These are phyloP conservation scores for Dasysyrphus albostriatus DNA, from an alignment of 2,888 invertebrate genomes.

Conservation along the genomic window DNA sequence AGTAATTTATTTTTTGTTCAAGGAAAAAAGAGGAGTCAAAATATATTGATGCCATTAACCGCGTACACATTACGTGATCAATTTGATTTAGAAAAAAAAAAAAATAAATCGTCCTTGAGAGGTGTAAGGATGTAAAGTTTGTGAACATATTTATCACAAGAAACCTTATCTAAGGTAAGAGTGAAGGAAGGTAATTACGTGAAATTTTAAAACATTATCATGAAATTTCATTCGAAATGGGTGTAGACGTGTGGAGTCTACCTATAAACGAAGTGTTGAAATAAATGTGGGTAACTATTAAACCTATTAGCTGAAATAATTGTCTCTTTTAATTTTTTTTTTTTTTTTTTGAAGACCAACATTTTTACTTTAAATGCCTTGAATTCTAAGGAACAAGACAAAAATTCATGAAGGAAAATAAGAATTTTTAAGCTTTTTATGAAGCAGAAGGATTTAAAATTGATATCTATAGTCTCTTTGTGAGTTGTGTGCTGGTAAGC, in stretches of 20 bases:
- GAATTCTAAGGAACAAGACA: too few species aligned
- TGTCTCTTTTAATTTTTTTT: too few species aligned
- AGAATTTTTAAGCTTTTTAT: too few species aligned
- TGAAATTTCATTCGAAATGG: neutral
- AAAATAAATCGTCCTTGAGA: neutral
- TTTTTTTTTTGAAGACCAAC: too few species aligned
- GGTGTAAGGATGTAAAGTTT: neutral
- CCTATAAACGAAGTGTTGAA: neutral
- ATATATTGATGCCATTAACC: slow-evolving; percentile 18
- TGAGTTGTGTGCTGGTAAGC: too few species aligned
- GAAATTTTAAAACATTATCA: neutral
- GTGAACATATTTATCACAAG: neutral
- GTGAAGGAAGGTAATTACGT: neutral
- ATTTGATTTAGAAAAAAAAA: neutral
- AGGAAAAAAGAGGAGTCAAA: neutral
- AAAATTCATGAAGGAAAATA: too few species aligned
- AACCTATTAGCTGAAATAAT: too few species aligned
- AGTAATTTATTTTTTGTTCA: slow-evolving; percentile 19
- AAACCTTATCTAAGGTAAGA: neutral
- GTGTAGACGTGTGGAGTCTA: too few species aligned
- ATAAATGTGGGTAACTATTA: neutral
- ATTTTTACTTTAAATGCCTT: too few species aligned
- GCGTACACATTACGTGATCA: slow-evolving; percentile 12
- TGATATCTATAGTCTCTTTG: too few species aligned
- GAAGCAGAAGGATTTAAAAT: too few species aligned